A percentile compares a stretch with the other conserved stretches of the same genome.
These are phyloP conservation scores for Istiophorus platypterus DNA, from an alignment of 2,113 vertebrate genomes.

Conservation along the genomic window DNA sequence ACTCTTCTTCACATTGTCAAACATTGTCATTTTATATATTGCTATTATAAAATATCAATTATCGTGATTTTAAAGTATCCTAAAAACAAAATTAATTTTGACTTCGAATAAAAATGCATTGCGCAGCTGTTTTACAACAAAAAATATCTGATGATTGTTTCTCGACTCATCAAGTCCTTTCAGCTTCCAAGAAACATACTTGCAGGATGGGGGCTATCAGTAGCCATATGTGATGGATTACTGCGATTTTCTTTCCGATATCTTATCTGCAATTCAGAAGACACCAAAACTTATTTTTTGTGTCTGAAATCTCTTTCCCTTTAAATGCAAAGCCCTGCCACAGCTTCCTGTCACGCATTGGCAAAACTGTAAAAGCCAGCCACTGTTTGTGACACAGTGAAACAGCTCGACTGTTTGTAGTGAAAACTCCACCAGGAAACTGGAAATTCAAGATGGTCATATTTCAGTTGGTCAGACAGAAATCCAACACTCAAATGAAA, in stretches of 20 bases:
- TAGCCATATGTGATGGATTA: too few relatives aligned
- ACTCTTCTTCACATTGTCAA: too few relatives aligned
- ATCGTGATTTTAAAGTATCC: too few relatives aligned
- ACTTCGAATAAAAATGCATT: too few relatives aligned
- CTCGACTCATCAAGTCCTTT: too few relatives aligned
- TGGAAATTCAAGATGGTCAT: slow-evolving; percentile 40
- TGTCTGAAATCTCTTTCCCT: background rate
- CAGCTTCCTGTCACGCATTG: background rate
- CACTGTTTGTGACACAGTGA: slow-evolving; percentile 8
- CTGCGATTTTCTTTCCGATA: background rate
- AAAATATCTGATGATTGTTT: too few relatives aligned
- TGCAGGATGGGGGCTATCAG: background rate
- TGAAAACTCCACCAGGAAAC: slow-evolving; percentile 23
- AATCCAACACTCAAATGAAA: slow-evolving; percentile 23
- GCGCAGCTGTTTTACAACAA: too few relatives aligned
- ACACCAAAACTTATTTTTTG: background rate
- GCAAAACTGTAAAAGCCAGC: background rate
- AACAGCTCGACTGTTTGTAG: slow-evolving; percentile 28
- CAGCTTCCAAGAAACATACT: background rate
- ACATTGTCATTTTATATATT: too few relatives aligned
- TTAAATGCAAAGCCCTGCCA: background rate
- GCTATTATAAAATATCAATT: background rate
- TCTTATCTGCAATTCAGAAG: background rate
- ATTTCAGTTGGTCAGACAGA: slow-evolving; percentile 34
- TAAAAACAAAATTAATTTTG: too few relatives aligned